A percentile compares a stretch with the other conserved stretches of the same genome.
Conservation (phyloP, 1,140 invertebrate genomes). For the Tetraneura akinire region DNA sequence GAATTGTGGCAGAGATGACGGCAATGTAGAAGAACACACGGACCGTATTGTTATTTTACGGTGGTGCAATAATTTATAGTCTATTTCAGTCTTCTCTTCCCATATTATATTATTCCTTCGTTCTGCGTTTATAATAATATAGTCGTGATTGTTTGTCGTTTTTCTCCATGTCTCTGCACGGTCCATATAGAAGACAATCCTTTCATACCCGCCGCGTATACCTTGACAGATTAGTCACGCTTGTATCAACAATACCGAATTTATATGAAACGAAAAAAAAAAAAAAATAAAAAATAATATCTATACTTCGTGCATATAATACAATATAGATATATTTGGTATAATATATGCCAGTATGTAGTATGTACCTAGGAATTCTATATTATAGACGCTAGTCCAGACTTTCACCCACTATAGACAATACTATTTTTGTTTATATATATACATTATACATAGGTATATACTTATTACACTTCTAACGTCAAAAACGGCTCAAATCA, state of each 20-base stretch:
- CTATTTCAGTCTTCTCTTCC: not conserved
- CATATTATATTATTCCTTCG: not conserved
- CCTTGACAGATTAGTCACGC: conserved; percentile 49
- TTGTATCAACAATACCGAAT: conserved; percentile 41
- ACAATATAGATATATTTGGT: no score
- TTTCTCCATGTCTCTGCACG: not conserved
- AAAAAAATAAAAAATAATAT: not conserved
- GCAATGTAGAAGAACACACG: not conserved
- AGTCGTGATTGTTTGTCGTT: conserved; percentile 24
- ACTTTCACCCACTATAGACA: conserved; percentile 17
- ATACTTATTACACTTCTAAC: no score
- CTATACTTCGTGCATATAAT: not conserved
- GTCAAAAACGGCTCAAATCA: not conserved
- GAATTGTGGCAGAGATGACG: no score
- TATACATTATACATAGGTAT: no score
- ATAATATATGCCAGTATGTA: no score
- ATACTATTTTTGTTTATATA: no score
- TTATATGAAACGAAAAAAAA: conserved; percentile 30
- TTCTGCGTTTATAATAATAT: not conserved
- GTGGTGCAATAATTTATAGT: not conserved
- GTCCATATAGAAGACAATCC: conserved; percentile 9
- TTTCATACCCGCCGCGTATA: conserved; percentile 2
- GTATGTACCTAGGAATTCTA: no score
- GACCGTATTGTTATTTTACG: not conserved
- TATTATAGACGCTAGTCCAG: not conserved